Evolutionary conservation across 2,113 vertebrate genomes (phyloP), one percentile per base, ranked within the genome.

Genomic region (Oncorhynchus tshawytscha): DNA sequence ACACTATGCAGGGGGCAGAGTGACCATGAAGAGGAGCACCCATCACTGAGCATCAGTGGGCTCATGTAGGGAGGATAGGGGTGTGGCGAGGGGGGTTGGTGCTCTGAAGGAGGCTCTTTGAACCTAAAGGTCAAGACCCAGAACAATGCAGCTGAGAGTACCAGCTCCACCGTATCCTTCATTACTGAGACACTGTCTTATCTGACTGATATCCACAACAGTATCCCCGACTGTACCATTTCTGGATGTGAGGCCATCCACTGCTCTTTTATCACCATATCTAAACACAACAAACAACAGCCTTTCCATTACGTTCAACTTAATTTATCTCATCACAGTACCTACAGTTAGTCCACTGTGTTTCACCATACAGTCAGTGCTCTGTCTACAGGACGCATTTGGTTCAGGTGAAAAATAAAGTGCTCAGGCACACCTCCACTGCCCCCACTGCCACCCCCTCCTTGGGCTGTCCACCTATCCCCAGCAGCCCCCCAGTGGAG

Each of bases 11-110:
- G 68, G 73, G 20, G 51, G 16, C 69, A 62, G 59, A 81, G 68
- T 71, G 73, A 74, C 77, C 82, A 74, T 18, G 5, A 18, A 54
- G 70, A 76, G 68, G 66, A 81, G 71, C 60, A 68, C 49, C 72
- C 69, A 20, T 76, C 60, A 29, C 25, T 25, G 3, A 3, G 22
- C 69, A 20, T 76, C 60, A 29, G 13, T 25, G 3, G 8, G 22
- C 65, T 67, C 65, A 25, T 15, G 24, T 22, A 67, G 65, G 15
- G 24, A 0, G 3, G 64, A 6, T n/a, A 13, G 64, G 54, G 39
- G 34, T 13, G 59, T 13, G 51, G 31, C 2, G 9, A 7, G 31
- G 67, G 20, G 39, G 8, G 15, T 0, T 4, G 24, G 29, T 2
- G 29, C 34, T 70, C 54, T 65, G 70, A 27, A 67, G 39, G 67